A percentile compares a stretch with the other conserved stretches of the same genome.
These are phyloP conservation scores for Cathartes aura DNA, from an alignment of 2,113 vertebrate genomes.

Conservation along the genomic window DNA sequence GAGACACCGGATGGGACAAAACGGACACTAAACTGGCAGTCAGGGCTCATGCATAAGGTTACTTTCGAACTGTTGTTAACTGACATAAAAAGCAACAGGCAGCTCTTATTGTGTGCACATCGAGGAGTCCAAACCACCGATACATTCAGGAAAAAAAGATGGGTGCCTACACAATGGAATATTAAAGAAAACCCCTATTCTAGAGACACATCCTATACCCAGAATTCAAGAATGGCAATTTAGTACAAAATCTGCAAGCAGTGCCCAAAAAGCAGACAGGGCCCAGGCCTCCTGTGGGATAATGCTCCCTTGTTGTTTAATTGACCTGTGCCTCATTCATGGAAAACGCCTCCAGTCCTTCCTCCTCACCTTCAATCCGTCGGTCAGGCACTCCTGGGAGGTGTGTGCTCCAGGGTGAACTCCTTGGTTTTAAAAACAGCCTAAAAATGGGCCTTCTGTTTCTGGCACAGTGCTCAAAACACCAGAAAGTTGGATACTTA, in stretches of 20 bases:
- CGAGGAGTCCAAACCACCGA: neutral
- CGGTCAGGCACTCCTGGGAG: neutral
- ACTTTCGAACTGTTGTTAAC: neutral
- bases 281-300: neutral
- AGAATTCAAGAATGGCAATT: neutral
- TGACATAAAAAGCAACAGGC: neutral
- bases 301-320: neutral
- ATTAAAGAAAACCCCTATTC: neutral
- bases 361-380: neutral
- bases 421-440: neutral
- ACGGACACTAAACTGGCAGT: neutral
- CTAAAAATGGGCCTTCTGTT: neutral
- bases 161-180: neutral
- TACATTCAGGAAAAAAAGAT: neutral
- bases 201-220: neutral
- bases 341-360: neutral
- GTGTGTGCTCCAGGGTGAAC: neutral
- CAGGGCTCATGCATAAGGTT: neutral
- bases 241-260: neutral
- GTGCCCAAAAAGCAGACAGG: neutral
- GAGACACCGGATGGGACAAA: neutral
- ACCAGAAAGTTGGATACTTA: neutral
- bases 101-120: neutral
- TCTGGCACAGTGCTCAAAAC: neutral
- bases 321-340: neutral